These are phyloP conservation scores for Elegia similella DNA, from an alignment of 2,888 invertebrate species.

Conservation along the genomic window DNA sequence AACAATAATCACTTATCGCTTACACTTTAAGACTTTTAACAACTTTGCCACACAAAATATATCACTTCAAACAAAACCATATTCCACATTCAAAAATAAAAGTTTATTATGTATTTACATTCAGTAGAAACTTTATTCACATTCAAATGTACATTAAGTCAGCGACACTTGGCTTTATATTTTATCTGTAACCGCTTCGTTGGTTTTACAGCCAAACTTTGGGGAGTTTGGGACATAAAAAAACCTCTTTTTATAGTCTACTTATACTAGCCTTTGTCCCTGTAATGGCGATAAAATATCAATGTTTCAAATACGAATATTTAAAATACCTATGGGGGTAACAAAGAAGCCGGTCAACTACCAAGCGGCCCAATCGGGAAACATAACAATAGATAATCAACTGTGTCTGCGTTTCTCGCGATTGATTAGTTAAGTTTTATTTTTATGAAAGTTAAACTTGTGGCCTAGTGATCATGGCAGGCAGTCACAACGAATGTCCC, in stretches of 20 bases:
- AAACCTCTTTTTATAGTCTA: conserved; percentile 44
- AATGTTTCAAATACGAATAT: conserved; percentile 15
- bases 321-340: conserved; percentile 7
- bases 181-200: conserved; percentile 68
- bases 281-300: conserved; percentile 23
- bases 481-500: too few species aligned
- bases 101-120: conserved; percentile 13
- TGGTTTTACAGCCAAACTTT: conserved; percentile 71
- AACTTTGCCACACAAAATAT: neutral
- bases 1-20: neutral
- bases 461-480: too few species aligned
- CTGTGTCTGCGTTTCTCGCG: too few species aligned
- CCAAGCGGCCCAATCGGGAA: too few species aligned
- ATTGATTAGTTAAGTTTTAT: too few species aligned
- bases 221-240: conserved; percentile 52
- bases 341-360: too few species aligned
- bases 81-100: conserved; percentile 2
- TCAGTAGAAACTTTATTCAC: conserved; percentile 32
- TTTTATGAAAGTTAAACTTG: too few species aligned
- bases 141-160: conserved; percentile 42
- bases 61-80: neutral
- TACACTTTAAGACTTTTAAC: neutral
- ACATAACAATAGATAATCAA: too few species aligned
- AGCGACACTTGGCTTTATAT: conserved; percentile 54
- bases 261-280: conserved; percentile 35